phyloP scores from a whole-genome alignment of 2,797 vertebrate species.

The Perodicticus potto region DNA sequence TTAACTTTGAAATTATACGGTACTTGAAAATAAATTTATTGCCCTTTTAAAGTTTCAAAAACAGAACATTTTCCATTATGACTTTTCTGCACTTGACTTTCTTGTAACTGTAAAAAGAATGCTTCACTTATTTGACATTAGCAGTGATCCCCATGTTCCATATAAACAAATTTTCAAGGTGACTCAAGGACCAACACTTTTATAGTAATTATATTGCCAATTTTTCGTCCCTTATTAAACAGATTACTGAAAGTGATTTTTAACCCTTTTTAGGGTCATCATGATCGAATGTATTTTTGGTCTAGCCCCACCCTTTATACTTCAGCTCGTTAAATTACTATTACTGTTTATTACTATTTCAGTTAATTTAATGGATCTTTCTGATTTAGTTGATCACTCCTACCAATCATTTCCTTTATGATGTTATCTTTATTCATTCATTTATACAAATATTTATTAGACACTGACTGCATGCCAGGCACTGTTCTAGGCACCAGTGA shows the following conservation, averaged over 20 bases:
- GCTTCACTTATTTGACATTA: conserved; percentile 22
- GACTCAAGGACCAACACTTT: not conserved
- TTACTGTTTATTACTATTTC: not conserved
- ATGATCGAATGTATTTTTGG: not conserved
- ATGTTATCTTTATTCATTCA: not conserved
- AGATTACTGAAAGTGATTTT: not conserved
- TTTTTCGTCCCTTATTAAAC: not conserved
- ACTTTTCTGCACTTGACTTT: not conserved
- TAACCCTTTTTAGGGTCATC: not conserved
- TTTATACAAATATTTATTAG: not conserved
- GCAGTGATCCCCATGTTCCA: not conserved
- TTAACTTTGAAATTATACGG: not conserved
- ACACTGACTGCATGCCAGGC: not conserved
- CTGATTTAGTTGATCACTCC: not conserved
- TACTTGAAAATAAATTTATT: not conserved
- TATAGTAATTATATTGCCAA: not conserved
- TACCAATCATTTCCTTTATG: not conserved
- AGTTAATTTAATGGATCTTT: not conserved
- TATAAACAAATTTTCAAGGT: not conserved
- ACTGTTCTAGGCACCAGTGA: not conserved
- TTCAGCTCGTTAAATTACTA: not conserved
- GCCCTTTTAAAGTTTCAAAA: not conserved
- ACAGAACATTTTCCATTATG: conserved; percentile 11
- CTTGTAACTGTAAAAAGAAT: conserved; percentile 20
- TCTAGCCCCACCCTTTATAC: not conserved